Conservation (phyloP, 1,140 invertebrate species). For the Anoplolepis gracilipes region DNA sequence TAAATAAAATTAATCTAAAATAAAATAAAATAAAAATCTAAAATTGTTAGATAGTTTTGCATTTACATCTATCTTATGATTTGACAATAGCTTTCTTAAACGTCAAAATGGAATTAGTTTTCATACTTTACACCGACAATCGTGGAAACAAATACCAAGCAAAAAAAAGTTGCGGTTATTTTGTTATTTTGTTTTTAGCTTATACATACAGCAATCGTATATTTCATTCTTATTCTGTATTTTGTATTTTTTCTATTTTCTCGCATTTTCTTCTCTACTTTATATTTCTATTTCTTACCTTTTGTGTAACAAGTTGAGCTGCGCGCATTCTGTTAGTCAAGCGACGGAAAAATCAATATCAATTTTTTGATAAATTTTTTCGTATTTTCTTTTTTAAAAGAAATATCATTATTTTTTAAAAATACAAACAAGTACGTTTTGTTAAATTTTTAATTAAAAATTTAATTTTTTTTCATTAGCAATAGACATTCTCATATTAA, state of each 20-base stretch:
- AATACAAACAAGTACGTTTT: background rate
- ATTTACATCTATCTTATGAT: constrained; percentile 23
- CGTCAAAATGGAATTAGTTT: constrained; percentile 15
- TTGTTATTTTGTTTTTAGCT: constrained; percentile 33
- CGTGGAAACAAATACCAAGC: constrained; percentile 19
- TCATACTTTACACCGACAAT: constrained; percentile 43
- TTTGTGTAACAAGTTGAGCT: constrained; percentile 36
- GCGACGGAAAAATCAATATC: constrained; percentile 10
- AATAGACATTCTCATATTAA: background rate
- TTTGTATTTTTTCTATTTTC: constrained; percentile 2
- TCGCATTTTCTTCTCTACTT: background rate
- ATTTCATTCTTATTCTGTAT: constrained; percentile 49
- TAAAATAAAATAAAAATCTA: too few relatives aligned
- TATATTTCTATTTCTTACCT: constrained; percentile 33
- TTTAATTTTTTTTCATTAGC: background rate
- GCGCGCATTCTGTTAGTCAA: constrained; percentile 22
- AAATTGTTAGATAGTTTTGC: background rate
- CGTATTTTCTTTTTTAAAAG: constrained; percentile 15
- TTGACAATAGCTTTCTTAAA: constrained; percentile 23
- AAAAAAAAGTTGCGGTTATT: constrained; percentile 20
- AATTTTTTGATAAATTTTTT: background rate
- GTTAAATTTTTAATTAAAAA: constrained; percentile 8
- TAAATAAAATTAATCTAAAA: too few relatives aligned
- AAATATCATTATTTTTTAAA: constrained; percentile 21
- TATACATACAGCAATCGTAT: background rate